Evolutionary conservation across 37 sponge, comb jelly and placozoan genomes (phyloP).

Genomic region (Oopsacas minuta): DNA sequence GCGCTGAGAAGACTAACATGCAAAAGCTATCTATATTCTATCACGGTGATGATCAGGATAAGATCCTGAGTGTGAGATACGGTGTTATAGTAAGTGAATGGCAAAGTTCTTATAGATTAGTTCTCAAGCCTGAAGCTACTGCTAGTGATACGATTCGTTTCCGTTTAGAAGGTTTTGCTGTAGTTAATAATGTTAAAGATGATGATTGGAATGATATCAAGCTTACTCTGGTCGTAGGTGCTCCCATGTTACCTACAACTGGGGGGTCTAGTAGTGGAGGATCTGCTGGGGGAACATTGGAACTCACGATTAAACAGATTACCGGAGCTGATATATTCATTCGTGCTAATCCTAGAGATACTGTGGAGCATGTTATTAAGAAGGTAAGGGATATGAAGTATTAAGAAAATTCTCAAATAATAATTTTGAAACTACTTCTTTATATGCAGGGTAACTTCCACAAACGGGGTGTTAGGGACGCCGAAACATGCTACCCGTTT

Average conservation of each 20-base stretch:
- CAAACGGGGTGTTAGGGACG: too few species aligned
- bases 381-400: too few species aligned
- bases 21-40: constrained; percentile 74
- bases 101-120: constrained; percentile 73
- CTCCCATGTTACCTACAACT: constrained; percentile 37
- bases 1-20: constrained; percentile 33
- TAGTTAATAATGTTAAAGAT: constrained; percentile 62
- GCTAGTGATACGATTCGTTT: constrained; percentile 21
- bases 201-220: constrained; percentile 81
- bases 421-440: too few species aligned
- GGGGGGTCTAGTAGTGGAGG: background rate
- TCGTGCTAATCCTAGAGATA: constrained; percentile 55
- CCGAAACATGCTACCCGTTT: too few species aligned
- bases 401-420: too few species aligned
- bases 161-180: constrained; percentile 55
- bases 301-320: constrained; percentile 30
- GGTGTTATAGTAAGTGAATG: constrained; percentile 56
- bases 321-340: constrained; percentile 26
- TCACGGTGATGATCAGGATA: constrained; percentile 27
- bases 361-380: constrained; percentile 38
- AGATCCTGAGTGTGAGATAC: constrained; percentile 43
- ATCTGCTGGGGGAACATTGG: constrained; percentile 30
- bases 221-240: constrained; percentile 68
- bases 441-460: too few species aligned
- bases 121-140: constrained; percentile 27